Conservation (phyloP, 2,797 vertebrate species). For the Chelon labrosus region DNA sequence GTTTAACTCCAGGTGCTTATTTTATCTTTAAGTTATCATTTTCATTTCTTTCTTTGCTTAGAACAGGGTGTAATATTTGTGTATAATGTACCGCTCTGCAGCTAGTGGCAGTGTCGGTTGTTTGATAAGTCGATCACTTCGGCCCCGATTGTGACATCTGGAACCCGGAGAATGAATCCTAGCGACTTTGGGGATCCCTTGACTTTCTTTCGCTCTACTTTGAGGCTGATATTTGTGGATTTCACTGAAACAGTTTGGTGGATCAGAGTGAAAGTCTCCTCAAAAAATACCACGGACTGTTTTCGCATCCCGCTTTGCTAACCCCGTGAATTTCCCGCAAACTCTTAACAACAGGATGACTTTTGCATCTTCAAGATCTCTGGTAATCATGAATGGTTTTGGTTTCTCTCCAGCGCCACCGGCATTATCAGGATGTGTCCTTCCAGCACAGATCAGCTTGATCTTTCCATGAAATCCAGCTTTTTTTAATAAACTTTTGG, state of each 20-base stretch:
- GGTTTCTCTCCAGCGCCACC: background rate
- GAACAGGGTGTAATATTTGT: background rate
- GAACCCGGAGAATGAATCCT: background rate
- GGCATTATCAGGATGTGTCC: too few relatives aligned
- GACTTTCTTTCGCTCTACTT: background rate
- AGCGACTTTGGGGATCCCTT: background rate
- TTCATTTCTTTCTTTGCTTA: slow-evolving; percentile 31
- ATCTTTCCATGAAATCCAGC: too few relatives aligned
- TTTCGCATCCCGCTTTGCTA: too few relatives aligned
- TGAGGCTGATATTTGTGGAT: background rate
- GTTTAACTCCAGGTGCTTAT: background rate
- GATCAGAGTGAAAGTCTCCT: too few relatives aligned
- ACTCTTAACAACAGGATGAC: background rate
- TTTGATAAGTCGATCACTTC: background rate
- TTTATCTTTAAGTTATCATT: slow-evolving; percentile 36
- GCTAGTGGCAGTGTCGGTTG: background rate
- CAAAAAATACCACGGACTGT: too few relatives aligned
- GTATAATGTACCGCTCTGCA: background rate
- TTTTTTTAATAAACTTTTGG: background rate
- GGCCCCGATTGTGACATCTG: background rate
- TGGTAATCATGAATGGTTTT: background rate
- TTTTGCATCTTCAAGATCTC: background rate
- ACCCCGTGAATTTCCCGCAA: too few relatives aligned
- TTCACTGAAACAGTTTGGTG: background rate
- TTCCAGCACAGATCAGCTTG: too few relatives aligned